Evolutionary conservation across 1,140 invertebrate genomes (phyloP).

Genomic region (Fopius arisanus): DNA sequence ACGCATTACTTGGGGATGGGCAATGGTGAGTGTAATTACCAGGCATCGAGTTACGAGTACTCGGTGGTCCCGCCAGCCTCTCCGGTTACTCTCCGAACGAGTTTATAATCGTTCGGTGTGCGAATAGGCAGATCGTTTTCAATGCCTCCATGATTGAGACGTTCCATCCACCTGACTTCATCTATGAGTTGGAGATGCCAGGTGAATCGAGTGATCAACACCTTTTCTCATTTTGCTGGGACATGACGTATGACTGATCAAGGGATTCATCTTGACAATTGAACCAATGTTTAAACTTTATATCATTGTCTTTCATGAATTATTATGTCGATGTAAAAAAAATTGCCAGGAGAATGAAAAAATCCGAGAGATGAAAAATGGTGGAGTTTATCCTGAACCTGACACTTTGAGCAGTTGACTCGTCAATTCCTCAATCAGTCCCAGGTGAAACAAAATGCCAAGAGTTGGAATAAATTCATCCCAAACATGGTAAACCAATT

Average conservation of each 20-base stretch:
- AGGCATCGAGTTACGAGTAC: conserved; percentile 25
- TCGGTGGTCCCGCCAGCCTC: not conserved
- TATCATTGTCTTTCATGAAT: too few relatives aligned
- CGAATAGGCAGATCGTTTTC: conserved; percentile 34
- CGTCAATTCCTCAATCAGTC: not conserved
- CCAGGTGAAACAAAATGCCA: not conserved
- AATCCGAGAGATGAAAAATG: too few relatives aligned
- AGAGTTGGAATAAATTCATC: not conserved
- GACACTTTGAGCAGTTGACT: not conserved
- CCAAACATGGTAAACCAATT: not conserved
- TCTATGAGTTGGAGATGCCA: too few relatives aligned
- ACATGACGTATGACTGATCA: too few relatives aligned
- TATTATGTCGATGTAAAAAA: too few relatives aligned
- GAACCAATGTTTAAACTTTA: too few relatives aligned
- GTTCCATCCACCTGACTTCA: not conserved
- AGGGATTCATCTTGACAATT: too few relatives aligned
- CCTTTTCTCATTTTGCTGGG: too few relatives aligned
- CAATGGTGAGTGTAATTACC: conserved; percentile 24
- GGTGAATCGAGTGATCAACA: not conserved
- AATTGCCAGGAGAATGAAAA: too few relatives aligned
- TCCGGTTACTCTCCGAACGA: conserved; percentile 30
- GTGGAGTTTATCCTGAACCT: too few relatives aligned
- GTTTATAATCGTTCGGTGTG: conserved; percentile 32
- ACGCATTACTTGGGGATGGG: not conserved
- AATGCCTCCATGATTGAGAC: conserved; percentile 30